Percentiles rank a stretch among this genome's conserved stretches.
Evolutionary conservation across 2,797 vertebrate genomes (phyloP).

Genomic region (Enteromius thamalakanensis): DNA sequence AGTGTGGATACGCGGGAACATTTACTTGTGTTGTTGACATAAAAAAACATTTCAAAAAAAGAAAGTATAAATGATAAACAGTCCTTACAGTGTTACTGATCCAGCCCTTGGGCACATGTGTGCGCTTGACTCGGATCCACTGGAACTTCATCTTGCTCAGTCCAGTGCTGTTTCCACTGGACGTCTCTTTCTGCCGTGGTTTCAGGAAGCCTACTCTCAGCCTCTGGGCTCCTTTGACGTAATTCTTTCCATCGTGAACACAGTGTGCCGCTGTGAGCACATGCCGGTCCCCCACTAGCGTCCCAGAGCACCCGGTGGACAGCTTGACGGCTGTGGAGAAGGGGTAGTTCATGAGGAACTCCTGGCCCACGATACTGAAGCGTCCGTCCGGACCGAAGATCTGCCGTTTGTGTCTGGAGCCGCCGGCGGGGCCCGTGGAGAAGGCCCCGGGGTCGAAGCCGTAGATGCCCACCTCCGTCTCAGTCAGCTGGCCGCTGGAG

Average conservation of each 20-base stretch:
- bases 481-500: constrained; percentile 85
- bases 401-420: constrained; percentile 82
- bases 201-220: constrained; percentile 94
- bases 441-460: constrained; percentile 69
- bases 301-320: constrained; percentile 95
- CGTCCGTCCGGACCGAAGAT: constrained; percentile 94
- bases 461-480: constrained; percentile 90
- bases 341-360: constrained; percentile 92
- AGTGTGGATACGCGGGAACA: no score
- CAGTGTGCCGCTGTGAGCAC: constrained; percentile 97
- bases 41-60: not conserved
- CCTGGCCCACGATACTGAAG: constrained; percentile 92
- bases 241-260: constrained; percentile 95
- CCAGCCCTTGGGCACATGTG: constrained; percentile 97
- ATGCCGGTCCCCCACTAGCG: constrained; percentile 90
- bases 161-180: constrained; percentile 73
- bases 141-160: constrained; percentile 93
- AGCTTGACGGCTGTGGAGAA: constrained; percentile 96
- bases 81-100: not conserved
- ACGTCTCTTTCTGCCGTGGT: constrained; percentile 80
- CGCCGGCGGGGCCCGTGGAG: constrained; percentile 52
- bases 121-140: constrained; percentile 96
- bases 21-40: no score
- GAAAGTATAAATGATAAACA: not conserved
- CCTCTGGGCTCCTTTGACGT: constrained; percentile 95